A percentile compares a stretch with the other conserved stretches of the same genome.
Evolutionary conservation across 2,113 vertebrate species (phyloP).

Genomic region (Anolis sagrei): DNA sequence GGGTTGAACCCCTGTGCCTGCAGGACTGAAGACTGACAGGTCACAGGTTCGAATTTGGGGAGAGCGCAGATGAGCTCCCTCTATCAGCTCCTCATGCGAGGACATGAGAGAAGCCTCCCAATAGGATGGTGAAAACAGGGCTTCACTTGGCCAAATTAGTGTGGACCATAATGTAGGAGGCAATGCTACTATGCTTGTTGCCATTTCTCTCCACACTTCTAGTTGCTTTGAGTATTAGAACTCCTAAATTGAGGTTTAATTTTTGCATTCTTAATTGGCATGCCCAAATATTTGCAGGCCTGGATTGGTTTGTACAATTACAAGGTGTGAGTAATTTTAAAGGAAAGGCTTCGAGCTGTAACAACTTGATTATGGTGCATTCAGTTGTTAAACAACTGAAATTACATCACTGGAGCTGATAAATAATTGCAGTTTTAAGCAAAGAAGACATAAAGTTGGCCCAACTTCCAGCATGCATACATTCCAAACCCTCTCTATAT

Average conservation of each 20-base stretch:
- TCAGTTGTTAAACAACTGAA: slow-evolving; percentile 25
- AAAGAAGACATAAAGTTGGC: slow-evolving; percentile 15
- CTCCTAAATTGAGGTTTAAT: background rate
- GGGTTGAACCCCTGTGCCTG: no score
- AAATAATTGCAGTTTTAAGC: slow-evolving; percentile 19
- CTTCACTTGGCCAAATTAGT: background rate
- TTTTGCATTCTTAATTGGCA: background rate
- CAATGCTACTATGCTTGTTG: background rate
- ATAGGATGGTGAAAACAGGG: no score
- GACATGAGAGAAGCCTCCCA: no score
- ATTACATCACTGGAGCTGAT: background rate
- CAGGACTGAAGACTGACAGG: no score
- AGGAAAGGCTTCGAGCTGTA: background rate
- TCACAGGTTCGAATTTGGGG: no score
- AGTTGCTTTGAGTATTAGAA: background rate
- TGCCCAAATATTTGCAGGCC: background rate
- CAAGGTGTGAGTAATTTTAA: slow-evolving; percentile 14
- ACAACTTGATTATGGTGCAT: background rate
- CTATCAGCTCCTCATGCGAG: no score
- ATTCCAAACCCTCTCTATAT: slow-evolving; percentile 31
- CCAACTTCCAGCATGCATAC: background rate
- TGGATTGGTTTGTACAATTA: slow-evolving; percentile 21
- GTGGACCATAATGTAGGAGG: no score
- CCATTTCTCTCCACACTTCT: background rate
- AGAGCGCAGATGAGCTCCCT: no score